Percentiles rank a stretch among this genome's conserved stretches.
Conservation (phyloP, 2,888 invertebrate species). For the Mesochorus sp. region DNA sequence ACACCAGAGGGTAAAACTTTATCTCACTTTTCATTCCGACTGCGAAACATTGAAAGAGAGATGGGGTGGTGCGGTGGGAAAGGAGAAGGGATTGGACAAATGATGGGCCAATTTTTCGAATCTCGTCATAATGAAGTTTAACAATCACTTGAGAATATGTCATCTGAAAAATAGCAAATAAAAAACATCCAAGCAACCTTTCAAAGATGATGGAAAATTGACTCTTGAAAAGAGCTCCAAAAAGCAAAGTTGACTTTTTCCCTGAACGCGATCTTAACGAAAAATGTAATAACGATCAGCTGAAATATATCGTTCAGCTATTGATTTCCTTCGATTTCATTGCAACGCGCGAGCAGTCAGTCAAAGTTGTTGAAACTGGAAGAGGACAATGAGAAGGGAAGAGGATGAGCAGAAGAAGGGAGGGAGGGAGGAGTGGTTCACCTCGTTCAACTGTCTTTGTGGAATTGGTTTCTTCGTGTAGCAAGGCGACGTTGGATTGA, state of each 20-base stretch:
- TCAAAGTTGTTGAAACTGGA: slow-evolving; percentile 25
- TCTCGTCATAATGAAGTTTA: neutral
- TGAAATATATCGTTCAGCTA: slow-evolving; percentile 51
- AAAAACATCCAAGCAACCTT: too few species aligned
- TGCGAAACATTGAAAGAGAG: neutral
- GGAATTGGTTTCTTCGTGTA: slow-evolving; percentile 78
- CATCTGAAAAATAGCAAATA: too few species aligned
- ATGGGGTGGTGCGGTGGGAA: too few species aligned
- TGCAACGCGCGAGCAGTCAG: slow-evolving; percentile 24
- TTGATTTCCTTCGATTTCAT: slow-evolving; percentile 51
- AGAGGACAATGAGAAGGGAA: slow-evolving; percentile 27
- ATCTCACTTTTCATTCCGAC: slow-evolving; percentile 33
- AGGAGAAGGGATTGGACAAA: slow-evolving; percentile 16
- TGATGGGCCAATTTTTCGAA: slow-evolving; percentile 26
- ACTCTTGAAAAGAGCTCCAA: too few species aligned
- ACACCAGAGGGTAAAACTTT: slow-evolving; percentile 17
- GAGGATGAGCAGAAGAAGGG: neutral
- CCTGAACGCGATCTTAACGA: too few species aligned
- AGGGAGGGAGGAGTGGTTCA: slow-evolving; percentile 55
- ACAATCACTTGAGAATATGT: too few species aligned
- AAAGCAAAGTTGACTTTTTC: too few species aligned
- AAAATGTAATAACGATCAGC: slow-evolving; percentile 52
- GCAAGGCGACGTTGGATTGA: slow-evolving; percentile 55
- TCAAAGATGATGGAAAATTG: too few species aligned
- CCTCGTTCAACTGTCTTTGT: slow-evolving; percentile 60